These are phyloP conservation scores for Potamarius usumacintae DNA, from an alignment of 2,113 vertebrate species.

Conservation along the genomic window DNA sequence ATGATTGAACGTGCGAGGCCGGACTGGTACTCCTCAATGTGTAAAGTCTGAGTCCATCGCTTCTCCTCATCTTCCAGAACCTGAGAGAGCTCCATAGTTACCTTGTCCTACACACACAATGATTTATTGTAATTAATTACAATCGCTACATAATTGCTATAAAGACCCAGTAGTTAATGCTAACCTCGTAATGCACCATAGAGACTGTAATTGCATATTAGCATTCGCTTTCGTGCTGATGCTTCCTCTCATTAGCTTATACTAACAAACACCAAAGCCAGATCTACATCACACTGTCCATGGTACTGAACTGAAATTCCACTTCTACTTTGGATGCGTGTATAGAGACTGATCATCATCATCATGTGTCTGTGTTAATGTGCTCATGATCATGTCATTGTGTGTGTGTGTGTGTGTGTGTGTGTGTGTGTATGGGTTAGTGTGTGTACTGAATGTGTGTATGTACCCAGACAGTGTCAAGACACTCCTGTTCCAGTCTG, in stretches of 20 bases:
- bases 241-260: neutral
- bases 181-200: neutral
- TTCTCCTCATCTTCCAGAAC: slow-evolving; percentile 76
- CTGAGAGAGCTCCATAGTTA: slow-evolving; percentile 71
- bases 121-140: neutral
- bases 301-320: slow-evolving; percentile 3
- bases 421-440: neutral
- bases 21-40: slow-evolving; percentile 76
- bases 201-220: neutral
- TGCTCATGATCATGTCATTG: too few species aligned
- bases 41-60: slow-evolving; percentile 71
- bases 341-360: too few species aligned
- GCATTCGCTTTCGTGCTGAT: neutral
- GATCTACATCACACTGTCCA: neutral
- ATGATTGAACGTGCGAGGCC: slow-evolving; percentile 73
- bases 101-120: slow-evolving; percentile 66
- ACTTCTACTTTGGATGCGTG: neutral
- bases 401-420: neutral
- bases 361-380: too few species aligned
- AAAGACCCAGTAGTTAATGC: neutral
- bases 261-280: neutral
- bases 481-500: slow-evolving; percentile 73
- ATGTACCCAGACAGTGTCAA: slow-evolving; percentile 69
- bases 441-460: neutral
- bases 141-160: neutral